Evolutionary conservation across 2,797 vertebrate genomes (phyloP).

Genomic region (Mus caroli): DNA sequence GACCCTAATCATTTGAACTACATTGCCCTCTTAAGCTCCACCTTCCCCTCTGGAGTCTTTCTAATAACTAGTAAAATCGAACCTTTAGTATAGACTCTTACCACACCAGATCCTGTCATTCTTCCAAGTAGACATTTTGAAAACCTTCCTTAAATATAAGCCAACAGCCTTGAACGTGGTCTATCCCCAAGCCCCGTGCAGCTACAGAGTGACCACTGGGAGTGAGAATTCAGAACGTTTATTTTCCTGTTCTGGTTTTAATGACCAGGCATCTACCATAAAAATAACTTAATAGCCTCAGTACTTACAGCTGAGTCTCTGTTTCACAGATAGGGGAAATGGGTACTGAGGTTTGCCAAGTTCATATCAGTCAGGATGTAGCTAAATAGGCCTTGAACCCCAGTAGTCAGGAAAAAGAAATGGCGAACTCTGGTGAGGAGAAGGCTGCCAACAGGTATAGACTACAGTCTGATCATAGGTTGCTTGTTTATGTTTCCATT

Average conservation of each 20-base stretch:
- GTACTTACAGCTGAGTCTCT: neutral
- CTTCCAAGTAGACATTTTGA: neutral
- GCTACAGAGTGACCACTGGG: neutral
- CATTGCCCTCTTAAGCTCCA: neutral
- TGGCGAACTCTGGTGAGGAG: neutral
- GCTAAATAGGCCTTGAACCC: neutral
- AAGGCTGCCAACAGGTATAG: neutral
- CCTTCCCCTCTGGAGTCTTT: neutral
- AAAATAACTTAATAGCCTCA: slow-evolving; percentile 13
- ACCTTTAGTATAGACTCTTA: neutral
- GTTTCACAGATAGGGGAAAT: neutral
- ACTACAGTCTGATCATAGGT: neutral
- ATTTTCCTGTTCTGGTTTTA: slow-evolving; percentile 1
- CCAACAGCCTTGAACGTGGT: neutral
- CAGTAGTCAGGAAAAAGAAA: neutral
- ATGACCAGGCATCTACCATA: neutral
- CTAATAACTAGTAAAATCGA: neutral
- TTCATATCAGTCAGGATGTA: neutral
- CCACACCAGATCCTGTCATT: neutral
- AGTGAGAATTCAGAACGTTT: slow-evolving; percentile 3
- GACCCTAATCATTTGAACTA: neutral
- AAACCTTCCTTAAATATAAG: neutral
- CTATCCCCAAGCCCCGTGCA: neutral
- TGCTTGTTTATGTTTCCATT: neutral
- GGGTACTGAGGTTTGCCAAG: neutral